Percentiles rank a stretch among this genome's conserved stretches.
phyloP scores from a whole-genome alignment of 2,113 vertebrate genomes.

The Oceanodroma tethys region DNA sequence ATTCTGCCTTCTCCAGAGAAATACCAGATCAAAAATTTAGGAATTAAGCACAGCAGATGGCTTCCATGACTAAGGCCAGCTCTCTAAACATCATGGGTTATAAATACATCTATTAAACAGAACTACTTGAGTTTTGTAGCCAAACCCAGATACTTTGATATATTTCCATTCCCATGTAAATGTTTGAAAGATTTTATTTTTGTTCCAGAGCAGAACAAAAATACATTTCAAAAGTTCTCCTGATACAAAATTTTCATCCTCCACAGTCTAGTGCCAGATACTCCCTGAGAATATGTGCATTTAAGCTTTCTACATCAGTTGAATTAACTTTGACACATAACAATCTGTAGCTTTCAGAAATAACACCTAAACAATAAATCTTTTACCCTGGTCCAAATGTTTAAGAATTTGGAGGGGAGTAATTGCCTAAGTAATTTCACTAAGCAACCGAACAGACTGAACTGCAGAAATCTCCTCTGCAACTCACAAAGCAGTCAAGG shows the following conservation, averaged over 20 bases:
- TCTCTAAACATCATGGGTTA: not conserved
- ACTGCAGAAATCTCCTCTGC: not conserved
- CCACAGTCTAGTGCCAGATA: not conserved
- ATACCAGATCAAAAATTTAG: not conserved
- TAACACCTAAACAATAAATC: constrained; percentile 6
- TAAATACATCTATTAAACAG: constrained; percentile 46
- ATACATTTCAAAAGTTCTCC: not conserved
- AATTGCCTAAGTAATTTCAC: not conserved
- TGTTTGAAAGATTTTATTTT: constrained; percentile 18
- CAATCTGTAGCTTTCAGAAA: constrained; percentile 28
- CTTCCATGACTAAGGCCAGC: constrained; percentile 15
- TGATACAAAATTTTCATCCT: not conserved
- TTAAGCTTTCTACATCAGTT: not conserved
- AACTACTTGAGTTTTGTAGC: not conserved
- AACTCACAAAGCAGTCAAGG: not conserved
- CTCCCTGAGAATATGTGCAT: not conserved
- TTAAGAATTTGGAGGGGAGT: not conserved
- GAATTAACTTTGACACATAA: constrained; percentile 33
- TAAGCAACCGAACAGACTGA: not conserved
- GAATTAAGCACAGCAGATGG: constrained; percentile 21
- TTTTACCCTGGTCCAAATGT: not conserved
- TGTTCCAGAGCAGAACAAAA: constrained; percentile 16
- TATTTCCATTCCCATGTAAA: not conserved
- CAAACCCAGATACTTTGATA: not conserved
- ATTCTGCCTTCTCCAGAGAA: not conserved